These are phyloP conservation scores for Syngnathus scovelli DNA, from an alignment of 2,113 vertebrate genomes.

Conservation along the genomic window DNA sequence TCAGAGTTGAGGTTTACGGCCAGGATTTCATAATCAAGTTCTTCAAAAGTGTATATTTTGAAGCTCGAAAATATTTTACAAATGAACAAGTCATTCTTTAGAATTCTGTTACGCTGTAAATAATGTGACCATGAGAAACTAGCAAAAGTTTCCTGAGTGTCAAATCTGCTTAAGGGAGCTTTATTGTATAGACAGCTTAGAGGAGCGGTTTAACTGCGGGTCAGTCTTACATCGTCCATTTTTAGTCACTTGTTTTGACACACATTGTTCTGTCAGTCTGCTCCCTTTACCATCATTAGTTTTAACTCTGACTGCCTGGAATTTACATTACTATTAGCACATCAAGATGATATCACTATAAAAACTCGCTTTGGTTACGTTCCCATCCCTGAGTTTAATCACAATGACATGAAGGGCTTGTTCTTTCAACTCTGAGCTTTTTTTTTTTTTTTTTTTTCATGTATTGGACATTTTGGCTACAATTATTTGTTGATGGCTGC, in stretches of 20 bases:
- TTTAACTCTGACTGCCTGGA: constrained; percentile 2
- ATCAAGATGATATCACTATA: background rate
- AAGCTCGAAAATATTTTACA: background rate
- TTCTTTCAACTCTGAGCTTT: background rate
- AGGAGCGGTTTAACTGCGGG: constrained; percentile 21
- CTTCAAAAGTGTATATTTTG: background rate
- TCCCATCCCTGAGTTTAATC: background rate
- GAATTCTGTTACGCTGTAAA: background rate
- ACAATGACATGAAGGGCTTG: background rate
- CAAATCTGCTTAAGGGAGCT: background rate
- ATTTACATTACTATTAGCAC: background rate
- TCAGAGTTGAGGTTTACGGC: constrained; percentile 15
- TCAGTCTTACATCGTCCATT: constrained; percentile 26
- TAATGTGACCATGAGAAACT: too few species aligned
- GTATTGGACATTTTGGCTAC: background rate
- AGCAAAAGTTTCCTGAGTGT: background rate
- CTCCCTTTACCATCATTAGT: constrained; percentile 12
- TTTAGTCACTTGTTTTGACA: constrained; percentile 34
- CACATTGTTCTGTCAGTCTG: constrained; percentile 11
- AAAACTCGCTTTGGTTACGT: background rate
- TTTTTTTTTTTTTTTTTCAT: background rate
- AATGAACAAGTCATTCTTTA: background rate
- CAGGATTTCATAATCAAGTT: constrained; percentile 18
- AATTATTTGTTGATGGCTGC: background rate
- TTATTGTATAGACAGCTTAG: constrained; percentile 22